A percentile compares a stretch with the other conserved stretches of the same genome.
Evolutionary conservation across 2,888 invertebrate genomes (phyloP).

Genomic region (Fabriciana adippe): DNA sequence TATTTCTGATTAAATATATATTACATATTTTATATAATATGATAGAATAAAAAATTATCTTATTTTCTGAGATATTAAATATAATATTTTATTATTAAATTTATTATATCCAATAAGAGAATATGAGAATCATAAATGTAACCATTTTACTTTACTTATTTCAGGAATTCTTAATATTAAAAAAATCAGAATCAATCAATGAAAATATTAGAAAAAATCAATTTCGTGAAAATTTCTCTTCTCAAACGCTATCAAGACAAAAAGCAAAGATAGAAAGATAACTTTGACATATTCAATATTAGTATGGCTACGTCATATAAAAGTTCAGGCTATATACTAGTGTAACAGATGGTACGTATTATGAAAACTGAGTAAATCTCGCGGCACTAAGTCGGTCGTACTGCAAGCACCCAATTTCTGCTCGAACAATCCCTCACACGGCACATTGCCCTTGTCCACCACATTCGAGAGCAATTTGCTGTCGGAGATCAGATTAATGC

Average conservation of each 20-base stretch:
- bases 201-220: too few relatives aligned
- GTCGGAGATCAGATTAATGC: slow-evolving; percentile 78
- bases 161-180: too few relatives aligned
- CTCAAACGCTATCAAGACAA: not conserved
- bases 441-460: slow-evolving; percentile 77
- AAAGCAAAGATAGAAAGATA: not conserved
- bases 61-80: too few relatives aligned
- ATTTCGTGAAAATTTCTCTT: too few relatives aligned
- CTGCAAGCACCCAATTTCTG: slow-evolving; percentile 58
- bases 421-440: slow-evolving; percentile 70
- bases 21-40: too few relatives aligned
- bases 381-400: slow-evolving; percentile 51
- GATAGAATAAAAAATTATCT: too few relatives aligned
- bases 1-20: too few relatives aligned
- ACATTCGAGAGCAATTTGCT: slow-evolving; percentile 76
- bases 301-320: slow-evolving; percentile 2
- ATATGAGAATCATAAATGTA: too few relatives aligned
- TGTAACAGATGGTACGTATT: slow-evolving; percentile 22
- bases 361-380: slow-evolving; percentile 34
- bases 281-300: not conserved
- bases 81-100: too few relatives aligned
- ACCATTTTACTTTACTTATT: too few relatives aligned
- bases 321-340: slow-evolving; percentile 13
- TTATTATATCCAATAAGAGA: too few relatives aligned
- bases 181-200: too few relatives aligned